phyloP scores from a whole-genome alignment of 2,113 vertebrate species.

The Formicarius rufipectus region DNA sequence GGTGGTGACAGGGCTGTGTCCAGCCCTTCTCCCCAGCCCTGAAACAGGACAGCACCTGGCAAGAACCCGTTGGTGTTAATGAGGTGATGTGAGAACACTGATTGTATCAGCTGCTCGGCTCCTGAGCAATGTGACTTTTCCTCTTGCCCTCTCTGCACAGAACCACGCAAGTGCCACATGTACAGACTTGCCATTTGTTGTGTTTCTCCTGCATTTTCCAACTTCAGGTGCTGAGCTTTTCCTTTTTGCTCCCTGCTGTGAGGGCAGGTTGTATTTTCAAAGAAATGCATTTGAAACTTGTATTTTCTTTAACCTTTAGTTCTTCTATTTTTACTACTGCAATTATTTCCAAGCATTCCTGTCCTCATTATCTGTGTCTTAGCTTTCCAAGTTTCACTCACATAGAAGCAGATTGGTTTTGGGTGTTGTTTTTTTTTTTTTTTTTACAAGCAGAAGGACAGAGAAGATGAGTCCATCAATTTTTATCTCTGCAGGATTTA shows the following conservation, averaged over 20 bases:
- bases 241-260: not conserved
- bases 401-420: not conserved
- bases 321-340: not conserved
- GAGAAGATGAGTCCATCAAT: not conserved
- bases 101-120: not conserved
- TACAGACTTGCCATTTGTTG: not conserved
- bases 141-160: not conserved
- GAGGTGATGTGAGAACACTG: not conserved
- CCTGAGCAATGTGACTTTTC: not conserved
- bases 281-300: not conserved
- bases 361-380: not conserved
- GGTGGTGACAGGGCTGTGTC: not conserved
- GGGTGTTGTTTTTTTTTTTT: not conserved
- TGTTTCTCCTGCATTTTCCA: not conserved
- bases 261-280: not conserved
- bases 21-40: not conserved
- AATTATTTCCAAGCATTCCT: not conserved
- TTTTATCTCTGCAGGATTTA: not conserved
- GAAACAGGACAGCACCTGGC: not conserved
- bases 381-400: not conserved
- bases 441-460: not conserved
- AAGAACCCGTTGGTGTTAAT: not conserved
- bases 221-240: not conserved
- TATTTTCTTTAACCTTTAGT: not conserved
- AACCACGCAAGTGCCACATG: rapidly evolving